Evolutionary conservation across 1,140 invertebrate species (phyloP).

Genomic region (Zeugodacus cucurbitae): DNA sequence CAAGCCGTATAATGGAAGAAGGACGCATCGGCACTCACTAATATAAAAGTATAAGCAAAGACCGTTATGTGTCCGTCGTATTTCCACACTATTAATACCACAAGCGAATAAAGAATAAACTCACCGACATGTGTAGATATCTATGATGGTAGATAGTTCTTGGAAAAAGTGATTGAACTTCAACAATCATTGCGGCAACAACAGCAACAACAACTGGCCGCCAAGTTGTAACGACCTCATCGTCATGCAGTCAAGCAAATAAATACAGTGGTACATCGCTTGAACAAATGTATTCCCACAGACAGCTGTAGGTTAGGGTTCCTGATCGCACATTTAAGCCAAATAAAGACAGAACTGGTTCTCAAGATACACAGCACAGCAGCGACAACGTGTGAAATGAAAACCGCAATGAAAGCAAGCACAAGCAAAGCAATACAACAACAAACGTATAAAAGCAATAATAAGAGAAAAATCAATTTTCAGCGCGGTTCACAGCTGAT

Average conservation of each 20-base stretch:
- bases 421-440: neutral
- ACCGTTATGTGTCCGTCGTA: no score
- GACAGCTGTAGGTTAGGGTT: neutral
- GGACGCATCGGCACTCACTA: no score
- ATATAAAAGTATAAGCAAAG: no score
- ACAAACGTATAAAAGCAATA: neutral
- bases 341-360: conserved; percentile 18
- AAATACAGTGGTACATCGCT: neutral
- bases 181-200: neutral
- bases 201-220: neutral
- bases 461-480: conserved; percentile 6
- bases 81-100: no score
- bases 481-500: conserved; percentile 6
- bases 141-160: neutral
- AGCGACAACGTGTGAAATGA: conserved; percentile 6
- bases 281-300: neutral
- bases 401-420: neutral
- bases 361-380: neutral
- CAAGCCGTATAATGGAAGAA: no score
- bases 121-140: neutral
- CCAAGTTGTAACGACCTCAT: neutral
- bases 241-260: neutral
- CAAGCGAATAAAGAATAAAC: neutral
- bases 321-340: neutral
- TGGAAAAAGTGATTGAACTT: conserved; percentile 5